A percentile compares a stretch with the other conserved stretches of the same genome.
Conservation (phyloP, 2,888 invertebrate species). For the Cephus sareptanus region DNA sequence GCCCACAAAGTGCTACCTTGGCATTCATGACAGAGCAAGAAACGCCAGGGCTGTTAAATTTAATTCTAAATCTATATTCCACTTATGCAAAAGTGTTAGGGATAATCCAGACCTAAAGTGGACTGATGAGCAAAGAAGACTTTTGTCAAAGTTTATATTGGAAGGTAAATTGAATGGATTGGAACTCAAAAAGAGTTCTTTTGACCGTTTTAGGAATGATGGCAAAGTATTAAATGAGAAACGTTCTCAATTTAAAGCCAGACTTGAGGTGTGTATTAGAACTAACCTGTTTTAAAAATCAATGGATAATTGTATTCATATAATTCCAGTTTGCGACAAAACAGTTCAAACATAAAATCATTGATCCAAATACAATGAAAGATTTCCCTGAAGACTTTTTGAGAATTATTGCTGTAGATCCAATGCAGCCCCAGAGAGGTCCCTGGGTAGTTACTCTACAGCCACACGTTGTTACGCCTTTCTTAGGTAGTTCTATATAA, state of each 20-base stretch:
- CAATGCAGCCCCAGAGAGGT: slow-evolving; percentile 73
- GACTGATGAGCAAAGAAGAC: slow-evolving; percentile 74
- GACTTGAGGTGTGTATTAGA: slow-evolving; percentile 68
- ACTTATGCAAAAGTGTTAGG: slow-evolving; percentile 73
- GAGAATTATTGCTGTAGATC: slow-evolving; percentile 74
- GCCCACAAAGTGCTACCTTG: slow-evolving; percentile 81
- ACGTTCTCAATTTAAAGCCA: slow-evolving; percentile 74
- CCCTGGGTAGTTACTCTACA: slow-evolving; percentile 89
- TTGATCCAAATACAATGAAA: slow-evolving; percentile 74
- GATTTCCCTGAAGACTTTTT: slow-evolving; percentile 81
- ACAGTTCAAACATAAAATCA: slow-evolving; percentile 75
- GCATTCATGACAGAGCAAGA: slow-evolving; percentile 83
- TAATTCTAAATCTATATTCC: slow-evolving; percentile 76
- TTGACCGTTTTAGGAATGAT: slow-evolving; percentile 68
- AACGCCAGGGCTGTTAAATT: slow-evolving; percentile 81
- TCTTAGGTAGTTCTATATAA: slow-evolving; percentile 68
- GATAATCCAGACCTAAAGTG: slow-evolving; percentile 62
- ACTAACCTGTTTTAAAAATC: background rate
- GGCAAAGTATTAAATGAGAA: slow-evolving; percentile 70
- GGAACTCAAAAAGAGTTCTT: slow-evolving; percentile 69
- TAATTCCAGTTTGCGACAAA: slow-evolving; percentile 69
- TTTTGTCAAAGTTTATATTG: slow-evolving; percentile 81
- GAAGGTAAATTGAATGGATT: slow-evolving; percentile 89
- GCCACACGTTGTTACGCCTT: slow-evolving; percentile 77
- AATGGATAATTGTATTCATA: background rate